Evolutionary conservation across 2,888 invertebrate genomes (phyloP).

Genomic region (Drosophila kanekoi): DNA sequence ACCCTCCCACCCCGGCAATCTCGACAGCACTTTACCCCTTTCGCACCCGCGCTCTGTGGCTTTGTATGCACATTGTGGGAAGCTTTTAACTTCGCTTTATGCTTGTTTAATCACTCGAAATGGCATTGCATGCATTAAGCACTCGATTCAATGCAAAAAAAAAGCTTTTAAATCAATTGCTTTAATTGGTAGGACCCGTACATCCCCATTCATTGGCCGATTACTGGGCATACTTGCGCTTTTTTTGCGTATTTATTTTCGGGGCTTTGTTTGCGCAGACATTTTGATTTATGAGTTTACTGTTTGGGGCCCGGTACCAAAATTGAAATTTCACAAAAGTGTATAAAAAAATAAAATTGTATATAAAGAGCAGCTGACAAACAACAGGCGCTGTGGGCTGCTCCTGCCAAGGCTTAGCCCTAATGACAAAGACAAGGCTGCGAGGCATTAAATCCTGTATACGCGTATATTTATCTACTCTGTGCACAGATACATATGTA

Average conservation of each 20-base stretch:
- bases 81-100: constrained; percentile 62
- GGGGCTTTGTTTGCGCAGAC: constrained; percentile 68
- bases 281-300: constrained; percentile 75
- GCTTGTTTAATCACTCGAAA: constrained; percentile 69
- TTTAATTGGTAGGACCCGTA: constrained; percentile 47
- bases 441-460: constrained; percentile 54
- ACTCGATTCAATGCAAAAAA: constrained; percentile 27
- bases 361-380: constrained; percentile 43
- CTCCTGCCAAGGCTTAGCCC: constrained; percentile 28
- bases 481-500: constrained; percentile 1
- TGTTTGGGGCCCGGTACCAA: constrained; percentile 33
- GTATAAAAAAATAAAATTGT: constrained; percentile 27
- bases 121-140: constrained; percentile 58
- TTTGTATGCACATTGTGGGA: constrained; percentile 52
- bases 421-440: constrained; percentile 69
- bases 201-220: constrained; percentile 17
- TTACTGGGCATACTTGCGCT: constrained; percentile 39
- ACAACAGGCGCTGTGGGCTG: constrained; percentile 24
- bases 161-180: constrained; percentile 41
- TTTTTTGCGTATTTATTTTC: constrained; percentile 26
- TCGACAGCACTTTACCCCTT: not conserved
- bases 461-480: constrained; percentile 18
- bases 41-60: constrained; percentile 3
- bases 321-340: constrained; percentile 70
- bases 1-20: not conserved